Evolutionary conservation across 2,888 invertebrate genomes (phyloP).

Genomic region (Nomada hirtipes): DNA sequence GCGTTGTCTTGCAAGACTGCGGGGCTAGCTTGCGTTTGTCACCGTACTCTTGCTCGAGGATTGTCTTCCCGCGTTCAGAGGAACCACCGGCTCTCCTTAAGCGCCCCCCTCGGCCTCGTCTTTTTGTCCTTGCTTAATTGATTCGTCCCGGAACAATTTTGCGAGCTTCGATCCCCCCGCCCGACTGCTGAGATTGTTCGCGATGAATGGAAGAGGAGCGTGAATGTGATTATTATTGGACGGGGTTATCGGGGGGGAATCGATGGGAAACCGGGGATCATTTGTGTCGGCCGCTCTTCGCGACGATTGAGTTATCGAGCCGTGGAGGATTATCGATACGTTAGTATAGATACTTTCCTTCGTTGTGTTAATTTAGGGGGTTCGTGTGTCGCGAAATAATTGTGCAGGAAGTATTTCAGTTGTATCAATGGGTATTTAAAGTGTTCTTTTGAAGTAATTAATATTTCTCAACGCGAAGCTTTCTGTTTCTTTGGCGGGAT

Average conservation of each 20-base stretch:
- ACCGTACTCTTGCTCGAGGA: conserved; percentile 48
- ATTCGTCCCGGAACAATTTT: conserved; percentile 38
- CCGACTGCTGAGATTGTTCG: conserved; percentile 4
- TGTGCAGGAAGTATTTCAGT: no score
- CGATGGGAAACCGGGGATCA: conserved; percentile 26
- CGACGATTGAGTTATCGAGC: conserved; percentile 39
- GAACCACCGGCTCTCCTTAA: conserved; percentile 44
- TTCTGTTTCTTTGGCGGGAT: no score
- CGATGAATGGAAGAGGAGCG: conserved; percentile 34
- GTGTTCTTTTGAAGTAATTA: no score
- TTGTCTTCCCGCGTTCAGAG: conserved; percentile 27
- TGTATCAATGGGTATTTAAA: no score
- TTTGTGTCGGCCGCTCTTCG: conserved; percentile 24
- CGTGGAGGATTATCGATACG: conserved; percentile 6
- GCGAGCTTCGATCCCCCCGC: conserved; percentile 11
- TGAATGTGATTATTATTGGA: conserved; percentile 55
- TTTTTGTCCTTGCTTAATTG: conserved; percentile 61
- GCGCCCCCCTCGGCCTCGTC: not conserved
- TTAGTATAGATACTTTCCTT: no score
- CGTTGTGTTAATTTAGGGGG: no score
- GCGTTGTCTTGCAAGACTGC: conserved; percentile 64
- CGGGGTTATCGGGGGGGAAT: conserved; percentile 31
- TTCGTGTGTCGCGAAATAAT: no score
- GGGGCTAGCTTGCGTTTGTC: conserved; percentile 47
- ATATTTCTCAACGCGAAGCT: no score